These are phyloP conservation scores for Callionymus lyra DNA, from an alignment of 2,113 vertebrate species.

Conservation along the genomic window DNA sequence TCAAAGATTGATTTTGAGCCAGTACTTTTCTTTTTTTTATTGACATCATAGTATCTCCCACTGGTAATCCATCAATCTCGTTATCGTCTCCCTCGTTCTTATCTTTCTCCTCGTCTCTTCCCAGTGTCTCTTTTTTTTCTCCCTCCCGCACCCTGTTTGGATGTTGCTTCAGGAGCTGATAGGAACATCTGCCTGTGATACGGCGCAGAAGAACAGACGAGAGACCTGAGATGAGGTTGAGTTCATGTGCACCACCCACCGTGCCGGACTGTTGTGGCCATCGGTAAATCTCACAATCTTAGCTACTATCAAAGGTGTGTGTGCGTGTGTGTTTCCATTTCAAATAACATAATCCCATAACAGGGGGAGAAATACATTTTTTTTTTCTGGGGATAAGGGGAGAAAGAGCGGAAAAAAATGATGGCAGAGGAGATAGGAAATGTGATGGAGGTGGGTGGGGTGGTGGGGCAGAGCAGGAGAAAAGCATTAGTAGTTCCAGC, in stretches of 20 bases:
- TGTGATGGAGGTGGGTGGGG: conserved; percentile 34
- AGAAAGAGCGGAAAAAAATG: conserved; percentile 52
- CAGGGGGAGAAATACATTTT: conserved; percentile 42
- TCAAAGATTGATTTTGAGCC: too few relatives aligned
- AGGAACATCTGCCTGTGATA: conserved; percentile 59
- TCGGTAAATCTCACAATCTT: conserved; percentile 58
- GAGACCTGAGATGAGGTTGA: conserved; percentile 52
- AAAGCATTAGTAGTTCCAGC: conserved; percentile 83
- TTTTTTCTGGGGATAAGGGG: conserved; percentile 45
- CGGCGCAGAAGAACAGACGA: conserved; percentile 35
- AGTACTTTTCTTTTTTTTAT: conserved; percentile 19
- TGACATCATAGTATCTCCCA: conserved; percentile 36
- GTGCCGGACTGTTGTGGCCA: conserved; percentile 50
- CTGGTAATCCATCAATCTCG: conserved; percentile 45
- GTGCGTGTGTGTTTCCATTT: conserved; percentile 35
- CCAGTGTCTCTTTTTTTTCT: conserved; percentile 22
- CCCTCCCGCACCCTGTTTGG: conserved; percentile 29
- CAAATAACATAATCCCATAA: conserved; percentile 64
- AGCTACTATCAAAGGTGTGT: conserved; percentile 46
- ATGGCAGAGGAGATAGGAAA: conserved; percentile 44
- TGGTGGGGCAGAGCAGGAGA: conserved; percentile 41
- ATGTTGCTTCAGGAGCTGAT: conserved; percentile 37
- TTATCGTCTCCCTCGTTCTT: conserved; percentile 38
- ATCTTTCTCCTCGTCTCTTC: conserved; percentile 30
- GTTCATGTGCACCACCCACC: conserved; percentile 54